Conservation (phyloP, 2,797 vertebrate species). For the Ibycter americanus region DNA sequence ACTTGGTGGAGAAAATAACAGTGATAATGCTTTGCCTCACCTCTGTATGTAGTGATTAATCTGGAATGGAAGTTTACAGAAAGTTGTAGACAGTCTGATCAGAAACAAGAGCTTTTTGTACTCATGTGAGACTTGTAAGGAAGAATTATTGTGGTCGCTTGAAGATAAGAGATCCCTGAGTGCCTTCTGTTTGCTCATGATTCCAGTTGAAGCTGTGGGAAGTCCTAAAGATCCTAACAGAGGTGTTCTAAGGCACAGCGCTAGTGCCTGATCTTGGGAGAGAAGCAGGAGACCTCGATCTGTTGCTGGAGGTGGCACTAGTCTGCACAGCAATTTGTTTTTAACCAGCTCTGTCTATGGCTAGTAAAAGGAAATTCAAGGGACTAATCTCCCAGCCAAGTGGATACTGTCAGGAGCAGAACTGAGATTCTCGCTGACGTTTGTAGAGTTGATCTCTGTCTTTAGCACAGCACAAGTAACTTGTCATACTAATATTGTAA, state of each 20-base stretch:
- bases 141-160: neutral
- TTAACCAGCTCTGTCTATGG: neutral
- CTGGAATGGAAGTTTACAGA: neutral
- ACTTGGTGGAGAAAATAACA: neutral
- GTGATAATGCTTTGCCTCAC: neutral
- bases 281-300: neutral
- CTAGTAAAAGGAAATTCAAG: neutral
- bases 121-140: neutral
- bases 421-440: neutral
- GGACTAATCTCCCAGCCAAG: neutral
- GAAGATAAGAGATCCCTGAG: neutral
- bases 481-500: neutral
- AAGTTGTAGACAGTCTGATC: neutral
- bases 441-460: neutral
- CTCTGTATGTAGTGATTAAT: neutral
- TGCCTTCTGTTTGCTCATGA: neutral
- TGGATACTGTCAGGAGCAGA: neutral
- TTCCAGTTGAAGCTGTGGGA: neutral
- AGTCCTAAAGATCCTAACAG: neutral
- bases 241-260: neutral
- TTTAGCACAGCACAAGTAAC: neutral
- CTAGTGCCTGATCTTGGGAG: neutral
- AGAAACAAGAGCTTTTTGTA: neutral
- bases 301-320: neutral
- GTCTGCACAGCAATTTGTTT: neutral